A percentile compares a stretch with the other conserved stretches of the same genome.
Evolutionary conservation across 2,888 invertebrate species (phyloP).

Genomic region (Pardosa pseudoannulata): DNA sequence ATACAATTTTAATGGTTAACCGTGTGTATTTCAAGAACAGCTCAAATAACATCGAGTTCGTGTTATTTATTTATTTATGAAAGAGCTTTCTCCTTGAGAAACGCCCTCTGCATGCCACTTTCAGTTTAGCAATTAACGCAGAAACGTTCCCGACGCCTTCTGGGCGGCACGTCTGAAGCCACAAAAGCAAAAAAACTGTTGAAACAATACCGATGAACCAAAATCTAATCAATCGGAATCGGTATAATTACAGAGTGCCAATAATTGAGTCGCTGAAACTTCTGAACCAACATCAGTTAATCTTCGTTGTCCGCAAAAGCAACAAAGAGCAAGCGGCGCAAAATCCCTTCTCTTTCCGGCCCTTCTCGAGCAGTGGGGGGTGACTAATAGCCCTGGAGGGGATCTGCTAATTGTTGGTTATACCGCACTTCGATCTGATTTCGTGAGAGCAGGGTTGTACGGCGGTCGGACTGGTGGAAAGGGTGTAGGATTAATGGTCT

Average conservation of each 20-base stretch:
- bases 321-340: constrained; percentile 27
- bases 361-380: constrained; percentile 18
- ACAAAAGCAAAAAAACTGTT: neutral
- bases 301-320: constrained; percentile 16
- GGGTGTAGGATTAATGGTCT: neutral
- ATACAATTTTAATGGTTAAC: no score
- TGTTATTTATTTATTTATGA: neutral
- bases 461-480: neutral
- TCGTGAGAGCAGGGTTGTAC: constrained; percentile 41
- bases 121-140: constrained; percentile 36
- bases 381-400: constrained; percentile 67
- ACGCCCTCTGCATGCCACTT: constrained; percentile 5
- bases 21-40: no score
- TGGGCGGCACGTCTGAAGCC: constrained; percentile 3
- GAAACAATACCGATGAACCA: constrained; percentile 29
- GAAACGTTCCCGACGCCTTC: constrained; percentile 39
- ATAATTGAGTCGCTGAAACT: constrained; percentile 59
- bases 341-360: constrained; percentile 23
- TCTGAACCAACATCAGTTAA: constrained; percentile 52
- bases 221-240: constrained; percentile 63
- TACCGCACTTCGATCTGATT: constrained; percentile 48
- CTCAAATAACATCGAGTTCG: no score
- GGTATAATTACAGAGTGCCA: constrained; percentile 53
- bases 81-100: neutral
- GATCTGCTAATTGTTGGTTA: constrained; percentile 61